Conservation (phyloP, 2,888 invertebrate species). For the Latheticus oryzae region DNA sequence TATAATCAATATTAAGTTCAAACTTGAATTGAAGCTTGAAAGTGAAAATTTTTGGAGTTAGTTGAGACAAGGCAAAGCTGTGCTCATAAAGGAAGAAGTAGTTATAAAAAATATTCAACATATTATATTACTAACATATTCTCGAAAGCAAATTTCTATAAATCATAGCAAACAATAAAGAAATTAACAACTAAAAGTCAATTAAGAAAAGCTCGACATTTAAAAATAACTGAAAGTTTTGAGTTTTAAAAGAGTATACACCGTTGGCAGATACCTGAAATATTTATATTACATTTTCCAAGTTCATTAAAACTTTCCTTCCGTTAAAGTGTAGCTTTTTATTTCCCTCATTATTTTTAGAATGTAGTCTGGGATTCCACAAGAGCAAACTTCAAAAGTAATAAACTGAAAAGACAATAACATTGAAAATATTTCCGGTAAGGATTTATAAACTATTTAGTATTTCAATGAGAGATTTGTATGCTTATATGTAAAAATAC, state of each 20-base stretch:
- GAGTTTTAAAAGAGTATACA: constrained; percentile 18
- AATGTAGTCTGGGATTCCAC: constrained; percentile 11
- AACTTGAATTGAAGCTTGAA: too few species aligned
- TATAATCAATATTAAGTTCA: too few species aligned
- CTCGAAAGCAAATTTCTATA: too few species aligned
- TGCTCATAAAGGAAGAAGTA: too few species aligned
- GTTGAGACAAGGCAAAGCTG: too few species aligned
- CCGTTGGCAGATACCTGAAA: constrained; percentile 38
- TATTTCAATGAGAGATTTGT: too few species aligned
- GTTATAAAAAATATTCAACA: too few species aligned
- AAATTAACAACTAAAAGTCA: constrained; percentile 18
- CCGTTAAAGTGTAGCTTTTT: constrained; percentile 25
- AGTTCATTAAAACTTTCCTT: constrained; percentile 43
- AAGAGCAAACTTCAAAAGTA: constrained; percentile 7
- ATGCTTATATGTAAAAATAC: too few species aligned
- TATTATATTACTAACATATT: too few species aligned
- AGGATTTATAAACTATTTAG: too few species aligned
- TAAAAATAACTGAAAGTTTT: constrained; percentile 2
- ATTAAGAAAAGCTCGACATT: constrained; percentile 9
- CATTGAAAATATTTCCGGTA: constrained; percentile 3
- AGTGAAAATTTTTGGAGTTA: too few species aligned
- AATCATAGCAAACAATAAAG: constrained; percentile 24
- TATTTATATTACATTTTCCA: constrained; percentile 42
- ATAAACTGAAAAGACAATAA: not conserved
- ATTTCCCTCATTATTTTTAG: constrained; percentile 26